Evolutionary conservation across 2,113 vertebrate species (phyloP).

Genomic region (Xiphias gladius): DNA sequence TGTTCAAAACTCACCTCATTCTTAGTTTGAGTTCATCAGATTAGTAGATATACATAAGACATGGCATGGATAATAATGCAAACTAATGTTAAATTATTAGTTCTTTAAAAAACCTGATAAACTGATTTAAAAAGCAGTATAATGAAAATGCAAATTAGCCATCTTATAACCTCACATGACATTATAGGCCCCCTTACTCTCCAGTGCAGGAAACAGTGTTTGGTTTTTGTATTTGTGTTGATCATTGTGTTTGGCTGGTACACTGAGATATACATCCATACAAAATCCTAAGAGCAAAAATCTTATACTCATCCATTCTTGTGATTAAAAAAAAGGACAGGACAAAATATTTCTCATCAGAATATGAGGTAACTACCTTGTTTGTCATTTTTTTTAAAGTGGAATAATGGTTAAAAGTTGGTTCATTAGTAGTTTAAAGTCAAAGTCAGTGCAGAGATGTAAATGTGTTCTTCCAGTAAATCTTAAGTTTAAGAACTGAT

Average conservation of each 20-base stretch:
- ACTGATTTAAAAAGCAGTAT: no score
- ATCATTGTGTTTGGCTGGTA: background rate
- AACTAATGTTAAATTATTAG: no score
- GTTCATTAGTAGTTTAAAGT: background rate
- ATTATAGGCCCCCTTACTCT: background rate
- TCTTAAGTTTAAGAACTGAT: background rate
- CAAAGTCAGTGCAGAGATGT: background rate
- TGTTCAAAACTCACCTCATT: background rate
- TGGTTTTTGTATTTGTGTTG: slow-evolving; percentile 32
- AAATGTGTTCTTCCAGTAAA: background rate
- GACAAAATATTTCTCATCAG: background rate
- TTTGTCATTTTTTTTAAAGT: background rate
- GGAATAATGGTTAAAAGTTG: background rate
- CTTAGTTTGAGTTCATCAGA: no score
- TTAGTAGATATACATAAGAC: no score
- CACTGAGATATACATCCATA: background rate
- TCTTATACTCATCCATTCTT: background rate
- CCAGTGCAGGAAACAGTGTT: background rate
- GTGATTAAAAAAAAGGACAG: background rate
- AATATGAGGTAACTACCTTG: background rate
- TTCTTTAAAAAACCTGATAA: no score
- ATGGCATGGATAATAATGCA: no score
- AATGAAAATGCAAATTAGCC: no score
- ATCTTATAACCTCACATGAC: background rate
- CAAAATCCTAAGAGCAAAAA: background rate